Percentiles rank a stretch among this genome's conserved stretches.
Conservation (phyloP, 2,888 invertebrate genomes). For the Schizotus pectinicornis region DNA sequence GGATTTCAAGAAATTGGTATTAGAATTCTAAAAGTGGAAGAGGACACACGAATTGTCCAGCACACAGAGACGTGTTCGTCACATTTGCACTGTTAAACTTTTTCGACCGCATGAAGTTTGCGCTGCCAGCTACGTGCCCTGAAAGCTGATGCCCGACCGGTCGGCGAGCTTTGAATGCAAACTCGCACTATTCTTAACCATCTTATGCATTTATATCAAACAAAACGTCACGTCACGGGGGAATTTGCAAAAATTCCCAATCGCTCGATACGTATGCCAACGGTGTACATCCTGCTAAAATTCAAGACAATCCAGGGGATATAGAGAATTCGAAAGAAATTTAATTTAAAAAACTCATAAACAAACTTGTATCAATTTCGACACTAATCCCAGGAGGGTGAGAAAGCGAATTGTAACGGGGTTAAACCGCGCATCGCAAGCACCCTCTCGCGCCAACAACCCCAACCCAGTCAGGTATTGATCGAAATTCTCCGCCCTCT, state of each 20-base stretch:
- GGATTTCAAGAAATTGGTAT: conserved; percentile 44
- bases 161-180: neutral
- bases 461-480: no score
- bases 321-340: neutral
- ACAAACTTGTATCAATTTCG: conserved; percentile 4
- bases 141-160: conserved; percentile 29
- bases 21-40: conserved; percentile 44
- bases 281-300: neutral
- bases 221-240: no score
- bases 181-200: no score
- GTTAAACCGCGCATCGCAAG: no score
- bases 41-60: conserved; percentile 45
- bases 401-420: no score
- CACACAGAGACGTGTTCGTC: conserved; percentile 43
- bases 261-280: neutral
- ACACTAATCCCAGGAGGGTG: neutral
- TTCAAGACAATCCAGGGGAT: neutral
- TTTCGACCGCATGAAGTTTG: conserved; percentile 47
- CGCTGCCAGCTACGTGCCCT: conserved; percentile 42
- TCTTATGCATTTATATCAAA: no score
- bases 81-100: conserved; percentile 48
- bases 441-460: no score
- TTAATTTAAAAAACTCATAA: neutral
- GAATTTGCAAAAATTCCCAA: neutral
- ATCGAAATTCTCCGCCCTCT: no score